Evolutionary conservation across 2,113 vertebrate species (phyloP), one percentile per base, ranked within the genome.

Genomic region (Brachyistius frenatus): DNA sequence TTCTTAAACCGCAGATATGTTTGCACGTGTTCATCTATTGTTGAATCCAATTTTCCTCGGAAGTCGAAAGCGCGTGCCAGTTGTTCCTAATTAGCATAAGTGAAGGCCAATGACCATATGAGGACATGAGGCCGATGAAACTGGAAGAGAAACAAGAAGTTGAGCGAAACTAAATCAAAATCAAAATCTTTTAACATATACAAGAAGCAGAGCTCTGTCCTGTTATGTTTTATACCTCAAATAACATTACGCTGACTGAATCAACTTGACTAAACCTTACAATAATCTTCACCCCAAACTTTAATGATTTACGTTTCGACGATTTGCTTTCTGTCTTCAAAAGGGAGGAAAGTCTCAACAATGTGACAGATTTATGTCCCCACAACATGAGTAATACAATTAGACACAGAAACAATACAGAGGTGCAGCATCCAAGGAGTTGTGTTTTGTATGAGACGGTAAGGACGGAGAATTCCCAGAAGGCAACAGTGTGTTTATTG

Each of bases 401-500:
- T 23, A 23, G 23, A 23, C 23, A 23, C 10, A 58, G 35, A 64
- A 52, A 68, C 37, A 66, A 55, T 4, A 49, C 53, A 52, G 10
- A 44, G 14, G 11, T 39, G 11, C 52, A 37, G 2, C 13, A 5
- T 57, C 3, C 32, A 9, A 63, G 7, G 15, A 68, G 16, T 41
- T 6, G 47, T 55, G 41, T 55, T 53, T 49, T n/a, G 15, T 9
- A 30, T 41, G 53, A n/a, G 63, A 50, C 14, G 60, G 46, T 9
- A n/a, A 10, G 31, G 37, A 35, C 8, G 7, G 23, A 65, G 5
- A 1, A 23, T 67, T 78, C 64, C 65, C 64, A 60, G 10, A 71
- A 76, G 68, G 73, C 53, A 60, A 15, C 41, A 55, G 69, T 55
- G 74, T 56, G 37, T 78, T 84, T 78, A 60, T 75, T 84, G 53